phyloP scores from a whole-genome alignment of 2,113 vertebrate species.

The Oryzias celebensis region DNA sequence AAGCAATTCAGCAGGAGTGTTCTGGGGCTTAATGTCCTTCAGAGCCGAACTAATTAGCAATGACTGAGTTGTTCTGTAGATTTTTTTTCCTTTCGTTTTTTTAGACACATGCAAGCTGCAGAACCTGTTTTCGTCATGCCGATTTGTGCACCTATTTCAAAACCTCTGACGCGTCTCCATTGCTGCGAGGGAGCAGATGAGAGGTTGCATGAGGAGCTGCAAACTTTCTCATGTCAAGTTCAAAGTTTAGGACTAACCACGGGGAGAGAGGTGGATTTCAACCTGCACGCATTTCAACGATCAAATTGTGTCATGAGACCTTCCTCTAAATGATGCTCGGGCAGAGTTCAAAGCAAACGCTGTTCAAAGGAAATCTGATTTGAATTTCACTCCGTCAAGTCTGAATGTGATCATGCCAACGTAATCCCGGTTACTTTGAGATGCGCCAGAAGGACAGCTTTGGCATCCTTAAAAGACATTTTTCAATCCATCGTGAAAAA shows the following conservation, averaged over 20 bases:
- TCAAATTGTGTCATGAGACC: constrained; percentile 66
- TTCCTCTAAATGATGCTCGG: constrained; percentile 61
- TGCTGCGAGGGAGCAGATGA: constrained; percentile 47
- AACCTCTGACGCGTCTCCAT: constrained; percentile 59
- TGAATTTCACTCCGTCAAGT: constrained; percentile 59
- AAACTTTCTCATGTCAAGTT: constrained; percentile 66
- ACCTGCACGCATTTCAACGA: constrained; percentile 59
- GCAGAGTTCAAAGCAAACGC: constrained; percentile 68
- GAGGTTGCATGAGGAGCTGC: constrained; percentile 49
- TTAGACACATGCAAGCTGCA: constrained; percentile 37
- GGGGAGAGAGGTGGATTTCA: constrained; percentile 55
- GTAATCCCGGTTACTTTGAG: constrained; percentile 60
- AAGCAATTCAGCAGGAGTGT: constrained; percentile 21
- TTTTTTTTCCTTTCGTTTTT: background rate
- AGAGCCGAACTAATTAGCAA: constrained; percentile 45
- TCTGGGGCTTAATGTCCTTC: constrained; percentile 2
- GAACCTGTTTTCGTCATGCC: constrained; percentile 53
- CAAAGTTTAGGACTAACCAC: constrained; percentile 65
- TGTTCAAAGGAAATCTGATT: constrained; percentile 70
- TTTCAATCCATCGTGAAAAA: constrained; percentile 67
- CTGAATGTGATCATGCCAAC: constrained; percentile 63
- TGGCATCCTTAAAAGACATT: constrained; percentile 60
- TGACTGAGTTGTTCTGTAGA: constrained; percentile 16
- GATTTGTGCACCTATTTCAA: constrained; percentile 47
- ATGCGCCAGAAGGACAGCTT: constrained; percentile 46